A percentile compares a stretch with the other conserved stretches of the same genome.
phyloP scores from a whole-genome alignment of 1,140 invertebrate genomes.

The Chionoecetes opilio region DNA sequence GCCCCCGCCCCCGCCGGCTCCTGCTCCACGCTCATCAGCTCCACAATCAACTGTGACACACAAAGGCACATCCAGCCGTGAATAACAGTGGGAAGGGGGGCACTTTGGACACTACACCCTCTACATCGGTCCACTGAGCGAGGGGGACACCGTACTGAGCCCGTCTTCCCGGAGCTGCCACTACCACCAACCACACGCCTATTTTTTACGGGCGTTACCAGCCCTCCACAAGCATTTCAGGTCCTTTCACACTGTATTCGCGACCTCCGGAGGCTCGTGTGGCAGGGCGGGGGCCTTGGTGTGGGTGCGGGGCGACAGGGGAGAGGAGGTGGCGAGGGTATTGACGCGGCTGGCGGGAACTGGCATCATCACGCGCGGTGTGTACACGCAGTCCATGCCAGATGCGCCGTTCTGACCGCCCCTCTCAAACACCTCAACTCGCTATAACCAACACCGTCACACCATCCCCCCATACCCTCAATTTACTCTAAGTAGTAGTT shows the following conservation, averaged over 20 bases:
- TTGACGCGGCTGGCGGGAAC: slow-evolving; percentile 13
- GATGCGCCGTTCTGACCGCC: not conserved
- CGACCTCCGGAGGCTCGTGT: slow-evolving; percentile 22
- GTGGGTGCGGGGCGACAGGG: slow-evolving; percentile 10
- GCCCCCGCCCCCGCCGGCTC: slow-evolving; percentile 1
- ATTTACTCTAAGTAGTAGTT: not conserved
- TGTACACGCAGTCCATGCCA: not conserved
- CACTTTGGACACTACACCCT: slow-evolving; percentile 49
- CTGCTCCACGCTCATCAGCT: slow-evolving; percentile 47
- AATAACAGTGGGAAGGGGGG: slow-evolving; percentile 45
- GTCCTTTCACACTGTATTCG: not conserved
- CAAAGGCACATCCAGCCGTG: slow-evolving; percentile 64
- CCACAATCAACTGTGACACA: slow-evolving; percentile 41
- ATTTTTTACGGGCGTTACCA: slow-evolving; percentile 4
- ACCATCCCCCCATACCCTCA: not conserved
- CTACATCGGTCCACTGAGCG: slow-evolving; percentile 40
- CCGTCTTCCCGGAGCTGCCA: not conserved
- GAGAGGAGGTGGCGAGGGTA: slow-evolving; percentile 22
- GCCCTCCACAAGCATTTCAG: not conserved
- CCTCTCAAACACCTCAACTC: slow-evolving; percentile 16
- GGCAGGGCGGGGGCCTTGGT: slow-evolving; percentile 7
- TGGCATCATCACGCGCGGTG: not conserved
- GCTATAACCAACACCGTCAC: not conserved
- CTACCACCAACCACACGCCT: not conserved
- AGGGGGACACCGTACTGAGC: not conserved